A percentile compares a stretch with the other conserved stretches of the same genome.
Conservation (phyloP, 2,113 vertebrate genomes). For the Todiramphus chloris region DNA sequence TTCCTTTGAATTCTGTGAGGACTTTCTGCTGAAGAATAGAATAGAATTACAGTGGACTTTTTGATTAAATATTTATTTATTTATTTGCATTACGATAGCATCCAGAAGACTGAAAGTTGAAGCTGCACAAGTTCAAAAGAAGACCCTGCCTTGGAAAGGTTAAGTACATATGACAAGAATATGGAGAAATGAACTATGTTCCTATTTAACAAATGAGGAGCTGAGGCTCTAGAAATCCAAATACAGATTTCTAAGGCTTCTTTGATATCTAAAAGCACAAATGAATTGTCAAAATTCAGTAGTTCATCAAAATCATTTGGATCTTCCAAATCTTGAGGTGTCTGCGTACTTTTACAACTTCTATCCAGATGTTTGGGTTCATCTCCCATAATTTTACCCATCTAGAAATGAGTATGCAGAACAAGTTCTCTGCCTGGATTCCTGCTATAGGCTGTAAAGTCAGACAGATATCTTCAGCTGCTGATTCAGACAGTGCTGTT, state of each 20-base stretch:
- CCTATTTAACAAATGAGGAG: not conserved
- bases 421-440: not conserved
- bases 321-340: not conserved
- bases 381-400: not conserved
- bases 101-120: not conserved
- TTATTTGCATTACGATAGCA: not conserved
- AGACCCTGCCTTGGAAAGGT: not conserved
- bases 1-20: not conserved
- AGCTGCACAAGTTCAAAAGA: not conserved
- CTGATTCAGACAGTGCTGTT: not conserved
- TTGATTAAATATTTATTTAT: not conserved
- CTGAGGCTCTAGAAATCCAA: not conserved
- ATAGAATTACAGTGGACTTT: not conserved
- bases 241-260: not conserved
- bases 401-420: not conserved
- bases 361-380: not conserved
- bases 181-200: not conserved
- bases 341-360: not conserved
- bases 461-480: not conserved
- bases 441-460: not conserved
- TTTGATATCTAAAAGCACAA: not conserved
- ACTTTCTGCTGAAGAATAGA: not conserved
- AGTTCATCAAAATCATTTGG: not conserved
- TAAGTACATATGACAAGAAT: not conserved
- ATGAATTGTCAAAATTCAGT: not conserved